Evolutionary conservation across 2,113 vertebrate genomes (phyloP).

Genomic region (Chauna torquata): DNA sequence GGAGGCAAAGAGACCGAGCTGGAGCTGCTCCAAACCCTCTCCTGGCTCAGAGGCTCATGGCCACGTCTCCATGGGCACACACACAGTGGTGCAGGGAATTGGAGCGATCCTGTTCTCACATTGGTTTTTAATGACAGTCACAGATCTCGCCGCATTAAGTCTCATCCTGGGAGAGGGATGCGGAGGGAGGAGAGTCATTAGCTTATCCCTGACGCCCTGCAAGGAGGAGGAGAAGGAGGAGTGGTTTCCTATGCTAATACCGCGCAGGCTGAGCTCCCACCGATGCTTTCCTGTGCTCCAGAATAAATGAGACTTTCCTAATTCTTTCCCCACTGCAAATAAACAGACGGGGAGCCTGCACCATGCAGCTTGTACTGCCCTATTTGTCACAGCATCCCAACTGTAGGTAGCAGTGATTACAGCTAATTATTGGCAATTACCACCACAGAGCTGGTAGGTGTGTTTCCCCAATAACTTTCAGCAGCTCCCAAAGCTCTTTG

Average conservation of each 20-base stretch:
- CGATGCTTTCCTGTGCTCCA: background rate
- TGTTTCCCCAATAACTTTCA: slow-evolving; percentile 19
- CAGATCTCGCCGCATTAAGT: background rate
- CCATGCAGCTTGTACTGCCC: background rate
- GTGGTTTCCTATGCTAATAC: slow-evolving; percentile 10
- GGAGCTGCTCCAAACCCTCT: background rate
- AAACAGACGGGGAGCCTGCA: slow-evolving; percentile 20
- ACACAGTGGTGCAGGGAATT: rapidly evolving
- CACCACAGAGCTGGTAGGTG: background rate
- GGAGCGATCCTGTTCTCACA: background rate
- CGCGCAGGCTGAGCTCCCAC: background rate
- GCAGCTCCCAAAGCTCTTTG: background rate
- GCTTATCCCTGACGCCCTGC: background rate
- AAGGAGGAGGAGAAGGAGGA: background rate
- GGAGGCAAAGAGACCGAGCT: background rate
- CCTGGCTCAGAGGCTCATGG: background rate
- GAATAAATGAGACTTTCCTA: slow-evolving; percentile 43
- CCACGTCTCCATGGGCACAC: background rate
- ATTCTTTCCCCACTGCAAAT: slow-evolving; percentile 32
- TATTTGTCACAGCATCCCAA: background rate
- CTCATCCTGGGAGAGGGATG: background rate
- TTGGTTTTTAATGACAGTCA: background rate
- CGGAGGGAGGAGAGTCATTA: slow-evolving; percentile 41
- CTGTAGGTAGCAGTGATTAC: background rate
- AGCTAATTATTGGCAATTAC: slow-evolving; percentile 38